Conservation (phyloP, 2,888 invertebrate species). For the Cheilosia grossa region DNA sequence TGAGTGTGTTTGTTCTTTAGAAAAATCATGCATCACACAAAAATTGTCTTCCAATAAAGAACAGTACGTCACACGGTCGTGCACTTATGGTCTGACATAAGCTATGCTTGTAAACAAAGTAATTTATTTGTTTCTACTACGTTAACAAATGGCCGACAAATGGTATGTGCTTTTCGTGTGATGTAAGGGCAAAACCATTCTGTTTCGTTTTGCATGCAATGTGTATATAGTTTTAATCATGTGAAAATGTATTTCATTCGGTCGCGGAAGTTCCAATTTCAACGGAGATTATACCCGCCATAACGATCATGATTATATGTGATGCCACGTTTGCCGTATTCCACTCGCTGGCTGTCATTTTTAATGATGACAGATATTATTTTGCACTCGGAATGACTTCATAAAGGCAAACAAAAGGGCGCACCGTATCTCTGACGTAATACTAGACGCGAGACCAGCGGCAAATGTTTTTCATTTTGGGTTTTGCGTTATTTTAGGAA, state of each 20-base stretch:
- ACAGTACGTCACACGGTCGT: conserved; percentile 36
- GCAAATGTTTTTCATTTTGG: conserved; percentile 8
- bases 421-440: not conserved
- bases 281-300: conserved; percentile 50
- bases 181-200: conserved; percentile 35
- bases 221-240: conserved; percentile 35
- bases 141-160: conserved; percentile 27
- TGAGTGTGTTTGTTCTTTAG: conserved; percentile 7
- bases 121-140: conserved; percentile 20
- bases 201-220: conserved; percentile 42
- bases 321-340: conserved; percentile 23
- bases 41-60: conserved; percentile 37
- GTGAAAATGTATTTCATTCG: conserved; percentile 23
- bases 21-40: conserved; percentile 2
- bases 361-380: conserved; percentile 69
- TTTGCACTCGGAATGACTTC: conserved; percentile 61
- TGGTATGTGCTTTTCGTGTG: conserved; percentile 16
- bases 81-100: conserved; percentile 6
- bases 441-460: not conserved
- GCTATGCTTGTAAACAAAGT: conserved; percentile 40
- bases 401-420: conserved; percentile 39
- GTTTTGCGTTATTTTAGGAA: conserved; percentile 54
- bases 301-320: conserved; percentile 35
- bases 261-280: conserved; percentile 70
- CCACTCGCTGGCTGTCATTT: conserved; percentile 58